Base-by-base conservation (phyloP, 2,113 vertebrate genomes). In the Callipepla squamata region DNA sequence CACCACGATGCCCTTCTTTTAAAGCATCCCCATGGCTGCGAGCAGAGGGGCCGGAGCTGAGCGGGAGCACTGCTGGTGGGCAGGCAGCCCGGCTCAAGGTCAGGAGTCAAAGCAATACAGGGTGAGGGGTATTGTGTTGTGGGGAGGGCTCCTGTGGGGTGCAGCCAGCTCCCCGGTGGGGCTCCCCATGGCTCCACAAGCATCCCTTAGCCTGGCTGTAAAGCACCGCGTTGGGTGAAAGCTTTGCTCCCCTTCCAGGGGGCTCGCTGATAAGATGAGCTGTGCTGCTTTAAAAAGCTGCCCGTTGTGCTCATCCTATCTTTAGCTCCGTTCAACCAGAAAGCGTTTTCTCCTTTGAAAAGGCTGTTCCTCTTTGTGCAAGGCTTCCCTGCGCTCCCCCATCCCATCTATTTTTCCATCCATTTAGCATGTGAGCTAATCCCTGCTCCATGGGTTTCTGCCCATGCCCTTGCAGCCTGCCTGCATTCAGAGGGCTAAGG, bases 91-190 rank as follows among this genome's bases (percentile, higher is more conserved):
- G 18, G 23, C 73, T 76, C 93, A 51, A 92, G 97, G 96, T 91
- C 95, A 96, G 10, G 78, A 91, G 96, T 93, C 88, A 96, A 96
- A 96, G 85, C 73, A 80, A 91, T 96, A 85, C 94, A 96, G 85
- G 67, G 61, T 80, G 34, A 16, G 8, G 0, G 5, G 44, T 55
- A 59, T 0, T 13, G 78, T 32, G 78, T 7, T 47, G 36, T 13
- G 1, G 0, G 11, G 23, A 25, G 53, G 45, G 65, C 50, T 28
- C 59, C 22, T 57, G 19, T 53, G 19, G 75, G 86, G 40, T n/a
- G 6, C 61, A 61, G 34, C 18, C 44, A 38, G 23, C 65, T 34
- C 32, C 36, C 25, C n/a, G 22, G 40, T 16, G 61, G 62, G 73
- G 0, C 53, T 66, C 2, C 0, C 0, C 2, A 45, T 55, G 65